These are phyloP conservation scores for Pogonophryne albipinna DNA, from an alignment of 2,797 vertebrate species.

Conservation along the genomic window DNA sequence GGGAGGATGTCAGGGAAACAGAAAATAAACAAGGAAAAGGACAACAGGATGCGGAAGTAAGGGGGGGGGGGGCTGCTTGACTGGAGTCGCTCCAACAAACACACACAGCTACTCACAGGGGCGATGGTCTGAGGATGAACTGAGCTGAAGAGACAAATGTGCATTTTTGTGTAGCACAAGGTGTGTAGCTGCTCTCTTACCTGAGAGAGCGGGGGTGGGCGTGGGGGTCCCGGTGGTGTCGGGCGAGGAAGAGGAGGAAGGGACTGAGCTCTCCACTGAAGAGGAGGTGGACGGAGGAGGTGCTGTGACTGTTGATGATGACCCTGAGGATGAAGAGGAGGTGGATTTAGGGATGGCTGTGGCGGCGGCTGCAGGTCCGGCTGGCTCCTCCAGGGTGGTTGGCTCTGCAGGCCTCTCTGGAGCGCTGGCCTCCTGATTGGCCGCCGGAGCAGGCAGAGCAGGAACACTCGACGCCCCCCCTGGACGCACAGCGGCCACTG, in stretches of 20 bases:
- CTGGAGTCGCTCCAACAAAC: slow-evolving; percentile 67
- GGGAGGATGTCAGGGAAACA: slow-evolving; percentile 52
- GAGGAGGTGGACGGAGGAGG: slow-evolving; percentile 86
- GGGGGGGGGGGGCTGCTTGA: slow-evolving; percentile 68
- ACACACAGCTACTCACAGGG: slow-evolving; percentile 14
- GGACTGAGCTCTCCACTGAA: slow-evolving; percentile 82
- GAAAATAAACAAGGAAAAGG: slow-evolving; percentile 33
- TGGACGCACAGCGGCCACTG: slow-evolving; percentile 87
- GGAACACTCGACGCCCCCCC: slow-evolving; percentile 78
- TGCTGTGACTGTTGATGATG: slow-evolving; percentile 84
- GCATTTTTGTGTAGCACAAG: neutral
- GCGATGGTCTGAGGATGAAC: neutral
- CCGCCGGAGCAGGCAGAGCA: slow-evolving; percentile 69
- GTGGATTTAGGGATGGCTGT: slow-evolving; percentile 66
- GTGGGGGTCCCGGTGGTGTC: slow-evolving; percentile 67
- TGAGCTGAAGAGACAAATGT: slow-evolving; percentile 3
- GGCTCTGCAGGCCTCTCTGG: slow-evolving; percentile 83
- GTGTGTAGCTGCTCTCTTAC: slow-evolving; percentile 59
- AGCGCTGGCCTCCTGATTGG: slow-evolving; percentile 69
- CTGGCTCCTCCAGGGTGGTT: slow-evolving; percentile 66
- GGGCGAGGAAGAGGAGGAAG: slow-evolving; percentile 77
- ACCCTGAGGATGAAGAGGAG: slow-evolving; percentile 83
- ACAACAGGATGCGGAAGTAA: slow-evolving; percentile 62
- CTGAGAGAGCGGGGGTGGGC: slow-evolving; percentile 75
- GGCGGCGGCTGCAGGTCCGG: slow-evolving; percentile 37